Conservation (phyloP, 1,140 invertebrate genomes). For the Brachionus koreanus region DNA sequence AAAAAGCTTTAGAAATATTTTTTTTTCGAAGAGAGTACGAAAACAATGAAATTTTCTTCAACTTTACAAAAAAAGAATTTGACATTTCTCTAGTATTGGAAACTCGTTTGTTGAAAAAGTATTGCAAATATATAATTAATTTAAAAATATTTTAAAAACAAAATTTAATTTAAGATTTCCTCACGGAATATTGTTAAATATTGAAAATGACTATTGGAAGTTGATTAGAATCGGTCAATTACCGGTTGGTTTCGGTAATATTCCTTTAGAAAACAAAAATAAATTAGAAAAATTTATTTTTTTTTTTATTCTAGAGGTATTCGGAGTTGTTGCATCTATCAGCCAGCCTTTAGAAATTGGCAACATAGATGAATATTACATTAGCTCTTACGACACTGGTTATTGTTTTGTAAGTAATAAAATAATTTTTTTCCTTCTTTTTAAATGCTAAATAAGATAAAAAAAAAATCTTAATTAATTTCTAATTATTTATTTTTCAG, state of each 20-base stretch:
- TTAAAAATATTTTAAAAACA: not conserved
- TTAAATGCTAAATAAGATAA: no score
- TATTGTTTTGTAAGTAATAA: conserved; percentile 43
- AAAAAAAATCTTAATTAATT: no score
- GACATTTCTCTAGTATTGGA: conserved; percentile 39
- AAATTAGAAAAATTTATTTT: not conserved
- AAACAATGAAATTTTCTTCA: conserved; percentile 41
- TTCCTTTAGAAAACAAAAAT: not conserved
- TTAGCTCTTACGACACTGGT: conserved; percentile 42
- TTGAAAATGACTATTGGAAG: conserved; percentile 41
- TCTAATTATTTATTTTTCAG: no score
- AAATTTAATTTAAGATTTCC: conserved; percentile 12
- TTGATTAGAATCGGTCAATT: conserved; percentile 32
- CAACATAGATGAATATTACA: conserved; percentile 42
- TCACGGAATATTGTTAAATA: not conserved
- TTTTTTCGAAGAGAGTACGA: conserved; percentile 34
- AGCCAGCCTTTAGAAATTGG: conserved; percentile 42
- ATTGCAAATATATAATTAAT: not conserved
- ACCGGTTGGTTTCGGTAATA: conserved; percentile 27
- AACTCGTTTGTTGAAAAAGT: conserved; percentile 37
- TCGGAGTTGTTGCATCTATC: conserved; percentile 30
- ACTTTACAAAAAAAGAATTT: conserved; percentile 40
- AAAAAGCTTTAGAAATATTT: no score
- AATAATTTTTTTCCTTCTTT: no score
- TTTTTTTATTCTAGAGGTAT: conserved; percentile 16